phyloP scores from a whole-genome alignment of 2,797 vertebrate genomes.

The Mormyrus hasselquistii region DNA sequence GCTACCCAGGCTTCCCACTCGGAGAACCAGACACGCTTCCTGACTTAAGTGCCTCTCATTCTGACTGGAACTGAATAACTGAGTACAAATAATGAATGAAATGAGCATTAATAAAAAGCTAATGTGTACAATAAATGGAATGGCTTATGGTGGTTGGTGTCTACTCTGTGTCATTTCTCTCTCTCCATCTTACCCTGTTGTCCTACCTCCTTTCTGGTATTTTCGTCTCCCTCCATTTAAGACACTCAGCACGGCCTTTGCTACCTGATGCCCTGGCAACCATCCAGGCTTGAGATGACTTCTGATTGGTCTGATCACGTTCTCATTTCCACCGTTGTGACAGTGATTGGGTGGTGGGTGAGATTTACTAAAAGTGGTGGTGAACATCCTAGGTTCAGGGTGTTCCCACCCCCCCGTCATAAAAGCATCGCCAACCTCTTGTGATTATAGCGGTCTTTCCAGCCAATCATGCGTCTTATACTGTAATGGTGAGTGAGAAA shows the following conservation, averaged over 20 bases:
- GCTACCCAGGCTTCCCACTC: constrained; percentile 15
- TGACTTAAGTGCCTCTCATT: constrained; percentile 60
- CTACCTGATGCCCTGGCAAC: background rate
- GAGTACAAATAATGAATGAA: constrained; percentile 43
- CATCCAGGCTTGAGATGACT: background rate
- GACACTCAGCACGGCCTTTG: background rate
- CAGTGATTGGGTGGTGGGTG: background rate
- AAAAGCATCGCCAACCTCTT: background rate
- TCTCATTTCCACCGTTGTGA: too few species aligned
- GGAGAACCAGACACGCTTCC: constrained; percentile 32
- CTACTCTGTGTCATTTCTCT: constrained; percentile 43
- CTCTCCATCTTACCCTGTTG: background rate
- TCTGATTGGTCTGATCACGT: background rate
- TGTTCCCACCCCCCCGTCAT: background rate
- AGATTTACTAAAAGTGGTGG: background rate
- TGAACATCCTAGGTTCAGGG: background rate
- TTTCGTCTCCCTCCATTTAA: background rate
- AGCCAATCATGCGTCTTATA: background rate
- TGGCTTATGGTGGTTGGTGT: constrained; percentile 67
- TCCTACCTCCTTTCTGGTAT: background rate
- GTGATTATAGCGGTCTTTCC: background rate
- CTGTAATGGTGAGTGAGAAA: background rate
- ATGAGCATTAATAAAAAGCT: constrained; percentile 58
- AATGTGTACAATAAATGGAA: constrained; percentile 67
- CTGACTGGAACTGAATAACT: constrained; percentile 58